Evolutionary conservation across 2,888 invertebrate species (phyloP).

Genomic region (Pherbina coryleti): DNA sequence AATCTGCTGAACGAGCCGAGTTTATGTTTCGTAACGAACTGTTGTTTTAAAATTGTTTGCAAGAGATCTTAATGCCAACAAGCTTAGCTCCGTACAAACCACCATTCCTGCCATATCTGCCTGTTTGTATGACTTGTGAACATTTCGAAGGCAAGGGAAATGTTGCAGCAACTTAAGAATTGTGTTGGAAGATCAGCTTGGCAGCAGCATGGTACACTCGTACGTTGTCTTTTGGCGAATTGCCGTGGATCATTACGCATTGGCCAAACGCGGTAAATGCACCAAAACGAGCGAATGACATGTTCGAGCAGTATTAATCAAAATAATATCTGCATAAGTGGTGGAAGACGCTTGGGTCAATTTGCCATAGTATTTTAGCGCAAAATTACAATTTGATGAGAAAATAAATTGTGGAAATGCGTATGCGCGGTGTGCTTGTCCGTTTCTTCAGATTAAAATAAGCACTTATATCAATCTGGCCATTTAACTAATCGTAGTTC

Average conservation of each 20-base stretch:
- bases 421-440: not conserved
- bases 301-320: conserved; percentile 68
- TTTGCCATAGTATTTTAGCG: conserved; percentile 48
- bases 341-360: conserved; percentile 55
- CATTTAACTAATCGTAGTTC: not conserved
- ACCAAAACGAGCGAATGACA: conserved; percentile 69
- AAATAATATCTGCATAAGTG: conserved; percentile 68
- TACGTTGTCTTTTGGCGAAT: conserved; percentile 11
- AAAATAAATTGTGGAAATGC: conserved; percentile 65
- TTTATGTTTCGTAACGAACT: conserved; percentile 10
- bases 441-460: too few relatives aligned
- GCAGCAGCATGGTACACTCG: not conserved
- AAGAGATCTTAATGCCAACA: not conserved
- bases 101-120: not conserved
- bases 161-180: not conserved
- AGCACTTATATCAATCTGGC: conserved; percentile 11
- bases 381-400: conserved; percentile 69
- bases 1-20: not conserved
- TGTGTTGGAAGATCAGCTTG: not conserved
- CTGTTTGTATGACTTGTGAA: not conserved
- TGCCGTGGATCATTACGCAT: conserved; percentile 54
- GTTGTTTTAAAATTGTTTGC: not conserved
- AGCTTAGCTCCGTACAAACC: not conserved
- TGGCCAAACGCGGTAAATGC: conserved; percentile 62
- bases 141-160: not conserved